Conservation (phyloP, 2,888 invertebrate species). For the Dasysyrphus tricinctus region DNA sequence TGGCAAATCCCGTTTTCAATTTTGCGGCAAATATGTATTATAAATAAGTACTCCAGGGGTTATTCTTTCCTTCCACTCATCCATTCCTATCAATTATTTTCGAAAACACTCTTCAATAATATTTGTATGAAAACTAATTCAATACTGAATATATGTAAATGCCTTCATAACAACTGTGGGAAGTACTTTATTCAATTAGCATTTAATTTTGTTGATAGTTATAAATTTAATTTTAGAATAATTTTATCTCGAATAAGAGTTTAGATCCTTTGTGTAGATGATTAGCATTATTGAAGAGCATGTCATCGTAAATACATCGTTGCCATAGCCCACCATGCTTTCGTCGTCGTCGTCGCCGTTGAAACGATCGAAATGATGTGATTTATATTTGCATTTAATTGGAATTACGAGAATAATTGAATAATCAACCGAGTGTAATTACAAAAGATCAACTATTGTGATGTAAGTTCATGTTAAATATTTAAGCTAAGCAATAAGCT, state of each 20-base stretch:
- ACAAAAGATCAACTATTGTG: constrained; percentile 45
- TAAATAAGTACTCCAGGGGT: too few species aligned
- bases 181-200: constrained; percentile 23
- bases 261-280: constrained; percentile 13
- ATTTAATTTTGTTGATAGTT: constrained; percentile 5
- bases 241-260: constrained; percentile 1
- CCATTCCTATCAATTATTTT: neutral
- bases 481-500: constrained; percentile 5
- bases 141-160: neutral
- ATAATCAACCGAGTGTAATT: constrained; percentile 62
- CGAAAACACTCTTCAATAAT: neutral
- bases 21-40: neutral
- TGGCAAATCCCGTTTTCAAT: neutral
- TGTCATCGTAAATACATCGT: neutral
- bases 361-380: constrained; percentile 41
- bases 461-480: constrained; percentile 26
- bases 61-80: neutral
- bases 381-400: constrained; percentile 69
- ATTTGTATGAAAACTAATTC: neutral
- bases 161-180: constrained; percentile 4
- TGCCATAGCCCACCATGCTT: too few species aligned
- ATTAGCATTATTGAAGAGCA: neutral
- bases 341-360: neutral
- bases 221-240: constrained; percentile 16
- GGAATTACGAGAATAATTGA: constrained; percentile 56